Evolutionary conservation across 2,888 invertebrate species (phyloP), one percentile per base, ranked within the genome.

Genomic region (Drosophila melanosoma): DNA sequence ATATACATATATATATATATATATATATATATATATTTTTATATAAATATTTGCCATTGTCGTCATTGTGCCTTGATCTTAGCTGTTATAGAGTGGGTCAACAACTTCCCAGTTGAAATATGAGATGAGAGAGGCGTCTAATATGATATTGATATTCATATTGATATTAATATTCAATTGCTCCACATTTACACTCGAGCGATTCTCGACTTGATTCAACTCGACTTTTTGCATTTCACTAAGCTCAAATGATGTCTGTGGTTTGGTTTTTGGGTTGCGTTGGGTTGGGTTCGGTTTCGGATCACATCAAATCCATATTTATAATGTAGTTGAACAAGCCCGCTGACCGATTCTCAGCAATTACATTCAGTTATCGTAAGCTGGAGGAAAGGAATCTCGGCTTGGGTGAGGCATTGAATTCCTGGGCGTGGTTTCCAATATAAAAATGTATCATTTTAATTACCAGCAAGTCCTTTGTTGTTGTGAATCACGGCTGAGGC

Each of bases 381-480:
- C 42, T 38, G n/a, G 42, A 59, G 36, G 33, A 53, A 26, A 33
- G 58, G 74, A 49, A 68, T 61, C 62, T 38, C 6, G 38, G 52
- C 29, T 32, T 48, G 54, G 60, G 66, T 48, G 29, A 56, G 58
- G 54, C 62, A 38, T 40, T 32, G 23, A 52, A 36, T 62, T 65
- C 33, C 17, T 64, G 69, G 74, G 76, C 69, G 76, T 74, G 69
- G 67, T 56, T 58, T 56, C 74, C 66, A 69, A 45, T 45, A 45
- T 45, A 66, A 67, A 74, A 75, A 78, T 81, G 79, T 76, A 79
- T 82, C 63, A 87, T 70, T 82, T 87, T 82, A 87, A 89, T 87
- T 80, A 84, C 75, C 65, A 59, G 54, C 51, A 74, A 76, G 78
- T 87, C 82, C 89, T 89, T 8, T 15, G 15, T 23, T 80, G 70